Base-by-base conservation (phyloP, 1,140 invertebrate genomes). In the Melitaea cinxia region DNA sequence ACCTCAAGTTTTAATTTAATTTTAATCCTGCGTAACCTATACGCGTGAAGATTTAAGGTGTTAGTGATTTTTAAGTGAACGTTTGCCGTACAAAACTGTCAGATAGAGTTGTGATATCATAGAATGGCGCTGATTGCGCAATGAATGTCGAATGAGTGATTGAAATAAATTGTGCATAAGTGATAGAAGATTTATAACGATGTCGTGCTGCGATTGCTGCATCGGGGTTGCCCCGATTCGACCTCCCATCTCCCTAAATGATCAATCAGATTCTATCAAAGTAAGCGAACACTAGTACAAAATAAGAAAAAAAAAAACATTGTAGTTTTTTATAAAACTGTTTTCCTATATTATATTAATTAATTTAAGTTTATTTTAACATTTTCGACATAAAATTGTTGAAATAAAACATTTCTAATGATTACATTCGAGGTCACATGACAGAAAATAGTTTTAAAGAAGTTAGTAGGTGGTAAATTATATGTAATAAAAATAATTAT, bases 211-310 rank as follows among this genome's bases (percentile, higher is more conserved):
- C 83, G 93, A 93, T 77, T 94, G 94, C 82, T 94, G 94, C 81
- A 89, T 91, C 82, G 93, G 92, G 78, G 90, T 92, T 45, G 85
- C 93, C 64, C 94, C 94, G 19, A 93, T 96, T 62, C 93, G 94
- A 70, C 92, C 94, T 63, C 95, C 96, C 50, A 95, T 97, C 79
- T 94, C 95, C 83, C 90, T 96, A 54, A 93, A 80, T 77, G 94
- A 94, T 70, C 96, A 97, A 82, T 96, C 95, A 47, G 95, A 97
- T 77, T 84, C 93, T 69, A 89, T 96, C 57, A 96, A 95, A 95
- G 96, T 97, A 89, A 93, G 92, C 85, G 30, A 33, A 10, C 19
- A 55, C 39, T 39, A 14, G 19, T n/a, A n/a, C 14, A 9, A 42
- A 42, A 17, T 42, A 7, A 17, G 14, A 42, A 28, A 28, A 28